phyloP scores from a whole-genome alignment of 2,888 invertebrate species.

The Bedellia somnulentella region DNA sequence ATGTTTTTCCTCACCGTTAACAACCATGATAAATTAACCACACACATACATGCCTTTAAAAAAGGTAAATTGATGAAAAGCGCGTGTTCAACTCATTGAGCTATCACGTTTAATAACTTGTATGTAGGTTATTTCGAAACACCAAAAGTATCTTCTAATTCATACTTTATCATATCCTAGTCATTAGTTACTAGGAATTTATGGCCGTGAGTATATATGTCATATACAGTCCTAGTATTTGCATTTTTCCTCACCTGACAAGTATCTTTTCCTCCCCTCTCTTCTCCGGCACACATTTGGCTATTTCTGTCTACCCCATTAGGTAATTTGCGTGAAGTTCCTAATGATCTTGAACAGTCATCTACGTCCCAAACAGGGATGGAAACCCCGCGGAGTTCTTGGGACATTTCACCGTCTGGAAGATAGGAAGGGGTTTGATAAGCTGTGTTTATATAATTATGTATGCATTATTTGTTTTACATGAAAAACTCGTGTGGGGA shows the following conservation, averaged over 20 bases:
- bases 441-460: neutral
- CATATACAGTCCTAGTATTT: too few species aligned
- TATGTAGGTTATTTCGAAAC: too few species aligned
- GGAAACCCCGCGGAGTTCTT: slow-evolving; percentile 37
- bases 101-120: too few species aligned
- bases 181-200: neutral
- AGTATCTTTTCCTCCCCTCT: slow-evolving; percentile 34
- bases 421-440: neutral
- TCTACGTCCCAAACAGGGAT: slow-evolving; percentile 30
- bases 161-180: too few species aligned
- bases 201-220: neutral
- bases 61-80: too few species aligned
- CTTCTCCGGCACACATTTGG: slow-evolving; percentile 41
- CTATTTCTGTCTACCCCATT: slow-evolving; percentile 25
- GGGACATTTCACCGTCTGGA: slow-evolving; percentile 30
- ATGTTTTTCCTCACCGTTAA: too few species aligned
- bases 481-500: too few species aligned
- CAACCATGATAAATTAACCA: too few species aligned
- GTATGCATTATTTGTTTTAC: neutral
- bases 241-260: slow-evolving; percentile 27
- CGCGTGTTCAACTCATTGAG: too few species aligned
- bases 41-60: too few species aligned
- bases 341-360: slow-evolving; percentile 27
- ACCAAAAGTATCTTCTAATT: too few species aligned
- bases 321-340: slow-evolving; percentile 32